These are phyloP conservation scores for Schizopygopsis malacanthus DNA, from an alignment of 2,797 vertebrate species.

Conservation along the genomic window DNA sequence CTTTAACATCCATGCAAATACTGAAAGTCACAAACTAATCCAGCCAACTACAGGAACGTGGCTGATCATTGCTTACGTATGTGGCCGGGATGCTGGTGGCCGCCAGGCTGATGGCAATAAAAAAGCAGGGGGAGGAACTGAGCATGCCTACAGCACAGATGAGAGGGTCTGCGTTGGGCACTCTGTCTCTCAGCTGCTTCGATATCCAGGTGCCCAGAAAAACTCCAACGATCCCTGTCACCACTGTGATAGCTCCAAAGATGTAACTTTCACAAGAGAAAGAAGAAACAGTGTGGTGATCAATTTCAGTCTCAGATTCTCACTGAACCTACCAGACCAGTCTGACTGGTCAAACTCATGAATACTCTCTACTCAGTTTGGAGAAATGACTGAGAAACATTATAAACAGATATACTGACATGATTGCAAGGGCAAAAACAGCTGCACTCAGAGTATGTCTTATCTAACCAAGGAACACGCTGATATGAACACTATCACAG, in stretches of 20 bases:
- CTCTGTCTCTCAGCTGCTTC: conserved; percentile 75
- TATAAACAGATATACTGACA: background rate
- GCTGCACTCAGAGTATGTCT: no score
- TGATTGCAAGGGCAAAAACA: background rate
- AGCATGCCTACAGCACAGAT: conserved; percentile 89
- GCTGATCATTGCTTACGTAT: conserved; percentile 81
- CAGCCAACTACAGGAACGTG: background rate
- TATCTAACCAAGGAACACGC: background rate
- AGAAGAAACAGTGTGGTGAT: background rate
- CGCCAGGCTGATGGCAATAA: conserved; percentile 81
- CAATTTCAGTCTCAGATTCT: background rate
- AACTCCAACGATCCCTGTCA: conserved; percentile 85
- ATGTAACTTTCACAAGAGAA: conserved; percentile 76
- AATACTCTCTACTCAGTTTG: background rate
- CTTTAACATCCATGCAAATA: background rate
- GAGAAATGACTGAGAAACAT: background rate
- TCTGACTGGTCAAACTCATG: background rate
- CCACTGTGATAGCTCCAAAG: conserved; percentile 86
- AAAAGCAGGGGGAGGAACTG: conserved; percentile 82
- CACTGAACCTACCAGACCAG: background rate
- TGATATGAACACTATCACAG: background rate
- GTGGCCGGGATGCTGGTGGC: conserved; percentile 76
- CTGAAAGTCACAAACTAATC: background rate
- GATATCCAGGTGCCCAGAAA: conserved; percentile 79
- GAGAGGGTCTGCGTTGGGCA: conserved; percentile 84